These are phyloP conservation scores for Pristionchus maxplancki DNA, from an alignment of 2,888 invertebrate species.

Conservation along the genomic window DNA sequence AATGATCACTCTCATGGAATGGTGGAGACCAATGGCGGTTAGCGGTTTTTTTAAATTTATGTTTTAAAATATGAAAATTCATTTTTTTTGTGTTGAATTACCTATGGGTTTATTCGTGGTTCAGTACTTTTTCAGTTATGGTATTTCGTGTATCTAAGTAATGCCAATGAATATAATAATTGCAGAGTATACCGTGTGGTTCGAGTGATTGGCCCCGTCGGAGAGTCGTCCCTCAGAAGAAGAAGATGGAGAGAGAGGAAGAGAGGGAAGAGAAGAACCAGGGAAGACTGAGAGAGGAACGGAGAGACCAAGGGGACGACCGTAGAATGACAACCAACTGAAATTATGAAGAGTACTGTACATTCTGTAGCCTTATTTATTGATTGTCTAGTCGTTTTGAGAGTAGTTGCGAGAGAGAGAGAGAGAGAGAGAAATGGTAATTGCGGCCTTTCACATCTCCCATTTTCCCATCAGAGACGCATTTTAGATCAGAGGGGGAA, in stretches of 20 bases:
- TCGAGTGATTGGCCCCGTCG: conserved; percentile 27
- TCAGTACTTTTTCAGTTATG: too few relatives aligned
- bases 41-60: not conserved
- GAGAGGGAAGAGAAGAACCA: conserved; percentile 40
- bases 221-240: not conserved
- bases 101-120: too few relatives aligned
- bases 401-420: not conserved
- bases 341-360: conserved; percentile 54
- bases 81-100: too few relatives aligned
- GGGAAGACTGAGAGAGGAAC: conserved; percentile 54
- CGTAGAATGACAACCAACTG: conserved; percentile 67
- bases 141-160: too few relatives aligned
- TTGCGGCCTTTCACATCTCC: conserved; percentile 25
- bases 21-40: conserved; percentile 62
- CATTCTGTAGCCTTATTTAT: not conserved
- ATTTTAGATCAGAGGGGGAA: conserved; percentile 25
- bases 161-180: too few relatives aligned
- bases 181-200: conserved; percentile 22
- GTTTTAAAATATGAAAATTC: too few relatives aligned
- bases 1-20: conserved; percentile 63
- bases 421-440: conserved; percentile 16
- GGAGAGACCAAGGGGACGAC: conserved; percentile 57
- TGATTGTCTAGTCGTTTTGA: not conserved
- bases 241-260: conserved; percentile 7
- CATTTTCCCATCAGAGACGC: conserved; percentile 40